phyloP scores from a whole-genome alignment of 2,797 vertebrate species.

The Helicolenus hilgendorfi region DNA sequence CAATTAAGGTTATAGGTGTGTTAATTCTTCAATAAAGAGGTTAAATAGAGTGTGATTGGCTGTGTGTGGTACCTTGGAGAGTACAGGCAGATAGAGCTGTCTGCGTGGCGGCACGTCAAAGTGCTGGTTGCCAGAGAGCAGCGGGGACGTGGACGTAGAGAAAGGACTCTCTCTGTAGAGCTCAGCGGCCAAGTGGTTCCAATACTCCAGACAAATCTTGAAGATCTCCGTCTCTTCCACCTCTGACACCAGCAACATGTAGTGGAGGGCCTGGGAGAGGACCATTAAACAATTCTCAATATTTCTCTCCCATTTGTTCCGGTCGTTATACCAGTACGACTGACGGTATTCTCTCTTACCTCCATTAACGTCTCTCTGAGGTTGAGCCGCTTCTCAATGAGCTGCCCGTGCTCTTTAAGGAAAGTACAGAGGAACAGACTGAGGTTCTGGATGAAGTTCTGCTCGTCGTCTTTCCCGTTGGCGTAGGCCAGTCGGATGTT shows the following conservation, averaged over 20 bases:
- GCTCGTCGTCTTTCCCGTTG: slow-evolving; percentile 98
- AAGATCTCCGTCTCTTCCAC: slow-evolving; percentile 99
- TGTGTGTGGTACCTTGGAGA: slow-evolving; percentile 93
- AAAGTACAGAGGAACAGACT: slow-evolving; percentile 98
- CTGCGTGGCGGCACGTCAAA: slow-evolving; percentile 97
- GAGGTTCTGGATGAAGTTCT: slow-evolving; percentile 99
- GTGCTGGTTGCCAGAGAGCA: slow-evolving; percentile 96
- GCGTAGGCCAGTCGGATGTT: slow-evolving; percentile 97
- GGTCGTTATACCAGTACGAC: not conserved
- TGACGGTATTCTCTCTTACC: slow-evolving; percentile 81
- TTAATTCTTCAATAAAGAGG: not conserved
- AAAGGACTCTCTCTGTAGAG: slow-evolving; percentile 98
- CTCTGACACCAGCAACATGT: slow-evolving; percentile 97
- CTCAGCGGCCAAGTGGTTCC: slow-evolving; percentile 98
- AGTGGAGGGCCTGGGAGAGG: slow-evolving; percentile 74
- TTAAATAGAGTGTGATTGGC: not conserved
- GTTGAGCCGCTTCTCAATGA: slow-evolving; percentile 96
- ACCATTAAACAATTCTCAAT: not conserved
- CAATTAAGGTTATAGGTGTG: not conserved
- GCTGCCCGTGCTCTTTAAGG: slow-evolving; percentile 97
- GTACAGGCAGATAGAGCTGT: slow-evolving; percentile 96
- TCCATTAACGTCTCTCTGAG: slow-evolving; percentile 97
- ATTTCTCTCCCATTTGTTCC: not conserved
- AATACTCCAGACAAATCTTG: slow-evolving; percentile 98
- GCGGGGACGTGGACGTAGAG: slow-evolving; percentile 95